Evolutionary conservation across 2,113 vertebrate species (phyloP).

Genomic region (Alethe castanea): DNA sequence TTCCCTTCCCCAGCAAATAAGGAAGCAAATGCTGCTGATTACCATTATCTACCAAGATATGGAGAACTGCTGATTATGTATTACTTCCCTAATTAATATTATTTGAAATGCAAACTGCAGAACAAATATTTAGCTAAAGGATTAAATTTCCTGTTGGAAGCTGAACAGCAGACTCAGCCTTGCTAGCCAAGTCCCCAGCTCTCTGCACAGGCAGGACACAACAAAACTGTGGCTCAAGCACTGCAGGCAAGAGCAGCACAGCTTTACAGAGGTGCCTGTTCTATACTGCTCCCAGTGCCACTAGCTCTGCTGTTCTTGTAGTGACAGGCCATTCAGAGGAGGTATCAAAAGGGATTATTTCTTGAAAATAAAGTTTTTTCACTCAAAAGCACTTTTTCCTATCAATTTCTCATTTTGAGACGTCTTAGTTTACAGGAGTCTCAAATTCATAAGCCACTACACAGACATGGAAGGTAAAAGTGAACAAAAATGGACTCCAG

Average conservation of each 20-base stretch:
- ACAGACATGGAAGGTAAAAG: neutral
- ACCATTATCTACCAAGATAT: neutral
- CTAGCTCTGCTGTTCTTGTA: neutral
- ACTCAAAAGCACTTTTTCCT: neutral
- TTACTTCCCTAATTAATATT: neutral
- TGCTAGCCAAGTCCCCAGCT: neutral
- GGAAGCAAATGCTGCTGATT: neutral
- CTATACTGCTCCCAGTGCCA: neutral
- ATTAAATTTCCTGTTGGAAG: constrained; percentile 4
- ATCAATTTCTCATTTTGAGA: neutral
- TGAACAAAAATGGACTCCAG: neutral
- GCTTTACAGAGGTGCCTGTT: neutral
- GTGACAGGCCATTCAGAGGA: neutral
- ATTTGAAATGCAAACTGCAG: neutral
- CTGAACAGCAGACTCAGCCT: neutral
- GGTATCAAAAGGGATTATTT: neutral
- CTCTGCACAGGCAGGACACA: neutral
- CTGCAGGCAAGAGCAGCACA: accelerated
- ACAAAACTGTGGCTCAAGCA: neutral
- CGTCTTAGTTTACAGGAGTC: neutral
- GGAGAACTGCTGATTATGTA: neutral
- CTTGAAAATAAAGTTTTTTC: neutral
- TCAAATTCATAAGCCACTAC: neutral
- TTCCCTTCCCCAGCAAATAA: neutral
- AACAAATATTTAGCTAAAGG: neutral